Evolutionary conservation across 2,888 invertebrate genomes (phyloP), one percentile per base, ranked within the genome.

Genomic region (Listrodromus nycthemerus): DNA sequence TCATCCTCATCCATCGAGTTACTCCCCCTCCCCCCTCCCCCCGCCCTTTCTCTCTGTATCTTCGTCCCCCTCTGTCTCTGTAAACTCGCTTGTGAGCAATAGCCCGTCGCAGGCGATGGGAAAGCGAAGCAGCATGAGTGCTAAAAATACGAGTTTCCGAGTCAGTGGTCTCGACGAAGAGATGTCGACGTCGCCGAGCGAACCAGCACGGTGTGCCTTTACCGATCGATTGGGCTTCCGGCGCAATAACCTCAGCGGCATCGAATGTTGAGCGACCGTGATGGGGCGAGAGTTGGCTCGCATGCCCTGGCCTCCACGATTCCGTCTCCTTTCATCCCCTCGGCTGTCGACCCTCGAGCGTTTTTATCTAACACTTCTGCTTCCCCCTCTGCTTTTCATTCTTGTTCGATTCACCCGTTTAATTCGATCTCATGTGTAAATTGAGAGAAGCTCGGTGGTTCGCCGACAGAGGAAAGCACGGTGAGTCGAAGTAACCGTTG

Each of bases 141-240:
- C 85, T 85, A 79, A 86, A 86, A 86, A 86, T 85, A 86, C 82
- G 83, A 82, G 83, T 71, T 85, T 85, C 82, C 83, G 83, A 83
- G 80, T 78, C 83, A 83, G 81, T 83, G 82, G 79, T 69, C 81
- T 82, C 79, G 55, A 73, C 85, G 82, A 24, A 79, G 83, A 75
- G 82, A 84, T 58, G 83, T 78, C 80, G 82, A 80, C 80, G 78
- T 78, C 75, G 82, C 75, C 58, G 70, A 55, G 61, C 63, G 63
- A 66, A 21, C 21, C 24, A 8, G 73, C 74, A 63, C 58, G 19
- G 24, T 63, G 69, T 61, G 27, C 63, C 69, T 83, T 83, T 70
- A 48, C 78, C 79, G 84, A 86, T 86, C 87, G 86, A 87, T 86
- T 71, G 83, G 78, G 55, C 84, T 82, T 83, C 84, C 87, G 78